phyloP scores from a whole-genome alignment of 2,888 invertebrate species.

The Trachelus stipa region DNA sequence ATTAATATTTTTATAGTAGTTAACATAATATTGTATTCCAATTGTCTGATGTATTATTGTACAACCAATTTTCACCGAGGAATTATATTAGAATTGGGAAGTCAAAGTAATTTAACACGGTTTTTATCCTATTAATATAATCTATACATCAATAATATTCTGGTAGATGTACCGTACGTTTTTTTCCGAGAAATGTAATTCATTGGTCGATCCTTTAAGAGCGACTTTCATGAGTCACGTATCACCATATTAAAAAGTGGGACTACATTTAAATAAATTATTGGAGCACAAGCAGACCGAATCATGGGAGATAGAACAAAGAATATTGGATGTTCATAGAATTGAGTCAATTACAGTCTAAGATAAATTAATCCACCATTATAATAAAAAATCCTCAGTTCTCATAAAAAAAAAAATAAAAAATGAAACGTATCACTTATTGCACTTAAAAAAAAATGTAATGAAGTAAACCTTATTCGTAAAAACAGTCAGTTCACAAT shows the following conservation, averaged over 20 bases:
- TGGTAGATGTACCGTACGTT: not conserved
- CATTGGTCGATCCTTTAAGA: too few relatives aligned
- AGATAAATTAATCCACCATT: not conserved
- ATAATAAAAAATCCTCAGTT: not conserved
- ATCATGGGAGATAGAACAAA: not conserved
- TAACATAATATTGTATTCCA: not conserved
- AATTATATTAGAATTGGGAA: not conserved
- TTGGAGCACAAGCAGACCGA: not conserved
- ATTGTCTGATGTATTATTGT: not conserved
- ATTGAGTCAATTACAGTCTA: not conserved
- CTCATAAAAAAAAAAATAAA: not conserved
- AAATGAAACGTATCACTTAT: not conserved
- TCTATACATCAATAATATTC: not conserved
- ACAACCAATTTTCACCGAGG: not conserved
- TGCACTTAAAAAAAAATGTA: not conserved
- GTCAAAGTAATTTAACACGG: not conserved
- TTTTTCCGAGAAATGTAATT: too few relatives aligned
- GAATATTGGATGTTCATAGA: not conserved
- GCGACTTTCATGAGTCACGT: too few relatives aligned
- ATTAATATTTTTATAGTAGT: not conserved
- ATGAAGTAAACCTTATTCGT: not conserved
- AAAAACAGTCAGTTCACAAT: not conserved
- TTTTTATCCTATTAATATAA: not conserved
- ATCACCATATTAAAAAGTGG: not conserved
- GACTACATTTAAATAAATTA: not conserved